Conservation (phyloP, 2,113 vertebrate species). For the Furnarius figulus region DNA sequence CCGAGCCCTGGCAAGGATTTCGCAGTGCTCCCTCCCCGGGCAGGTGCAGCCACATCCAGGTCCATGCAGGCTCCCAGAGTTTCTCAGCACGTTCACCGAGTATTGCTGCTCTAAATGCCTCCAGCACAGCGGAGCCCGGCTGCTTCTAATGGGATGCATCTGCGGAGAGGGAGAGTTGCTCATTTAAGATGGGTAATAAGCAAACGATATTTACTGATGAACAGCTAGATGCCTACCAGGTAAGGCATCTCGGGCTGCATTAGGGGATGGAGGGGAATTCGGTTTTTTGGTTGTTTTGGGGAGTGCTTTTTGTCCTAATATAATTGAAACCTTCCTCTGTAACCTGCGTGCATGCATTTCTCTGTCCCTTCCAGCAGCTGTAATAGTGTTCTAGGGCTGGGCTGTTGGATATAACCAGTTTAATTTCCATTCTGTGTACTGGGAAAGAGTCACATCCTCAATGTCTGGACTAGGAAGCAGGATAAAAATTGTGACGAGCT, state of each 20-base stretch:
- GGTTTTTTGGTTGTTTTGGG: not conserved
- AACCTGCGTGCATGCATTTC: not conserved
- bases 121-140: constrained; percentile 71
- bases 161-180: constrained; percentile 74
- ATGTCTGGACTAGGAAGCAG: not conserved
- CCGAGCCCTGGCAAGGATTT: not conserved
- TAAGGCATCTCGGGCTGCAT: constrained; percentile 53
- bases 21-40: not conserved
- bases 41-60: not conserved
- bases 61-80: constrained; percentile 71
- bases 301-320: not conserved
- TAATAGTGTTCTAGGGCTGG: not conserved
- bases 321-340: not conserved
- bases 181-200: constrained; percentile 92
- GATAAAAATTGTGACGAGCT: not conserved
- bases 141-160: constrained; percentile 81
- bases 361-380: not conserved
- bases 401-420: not conserved
- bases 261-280: not conserved
- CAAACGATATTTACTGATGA: constrained; percentile 97
- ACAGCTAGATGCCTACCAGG: constrained; percentile 95
- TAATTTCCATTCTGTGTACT: not conserved
- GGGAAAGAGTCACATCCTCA: not conserved
- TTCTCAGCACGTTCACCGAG: constrained; percentile 29
- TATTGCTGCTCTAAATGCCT: constrained; percentile 81